Conservation (phyloP, 2,113 vertebrate species). For the Halcyon senegalensis region DNA sequence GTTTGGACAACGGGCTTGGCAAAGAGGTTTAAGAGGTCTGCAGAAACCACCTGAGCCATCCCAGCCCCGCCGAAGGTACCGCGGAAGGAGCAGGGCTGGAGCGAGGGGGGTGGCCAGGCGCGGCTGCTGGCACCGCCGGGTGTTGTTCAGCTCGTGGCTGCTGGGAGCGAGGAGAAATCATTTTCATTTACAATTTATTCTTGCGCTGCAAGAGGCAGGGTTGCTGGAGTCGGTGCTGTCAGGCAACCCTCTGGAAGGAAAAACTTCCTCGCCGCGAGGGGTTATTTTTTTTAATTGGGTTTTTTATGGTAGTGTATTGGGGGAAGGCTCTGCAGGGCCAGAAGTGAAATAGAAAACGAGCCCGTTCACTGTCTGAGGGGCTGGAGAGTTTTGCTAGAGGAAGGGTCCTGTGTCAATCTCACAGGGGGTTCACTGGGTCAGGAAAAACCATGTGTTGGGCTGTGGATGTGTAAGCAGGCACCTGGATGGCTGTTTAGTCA, state of each 20-base stretch:
- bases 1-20: background rate
- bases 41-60: background rate
- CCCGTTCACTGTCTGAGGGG: background rate
- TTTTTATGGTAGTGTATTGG: background rate
- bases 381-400: background rate
- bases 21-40: background rate
- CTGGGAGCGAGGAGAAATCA: conserved; percentile 50
- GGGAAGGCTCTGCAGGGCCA: background rate
- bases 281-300: background rate
- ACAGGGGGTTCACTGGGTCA: background rate
- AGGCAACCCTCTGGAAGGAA: conserved; percentile 39
- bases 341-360: background rate
- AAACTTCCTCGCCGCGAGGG: background rate
- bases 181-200: conserved; percentile 55
- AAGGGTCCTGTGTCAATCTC: background rate
- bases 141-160: conserved; percentile 42
- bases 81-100: background rate
- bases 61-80: background rate
- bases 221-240: conserved; percentile 43
- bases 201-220: conserved; percentile 25
- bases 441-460: background rate
- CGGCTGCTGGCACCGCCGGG: background rate
- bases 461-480: background rate
- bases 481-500: background rate
- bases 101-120: background rate